phyloP scores from a whole-genome alignment of 2,797 vertebrate genomes.

The Mallotus villosus region DNA sequence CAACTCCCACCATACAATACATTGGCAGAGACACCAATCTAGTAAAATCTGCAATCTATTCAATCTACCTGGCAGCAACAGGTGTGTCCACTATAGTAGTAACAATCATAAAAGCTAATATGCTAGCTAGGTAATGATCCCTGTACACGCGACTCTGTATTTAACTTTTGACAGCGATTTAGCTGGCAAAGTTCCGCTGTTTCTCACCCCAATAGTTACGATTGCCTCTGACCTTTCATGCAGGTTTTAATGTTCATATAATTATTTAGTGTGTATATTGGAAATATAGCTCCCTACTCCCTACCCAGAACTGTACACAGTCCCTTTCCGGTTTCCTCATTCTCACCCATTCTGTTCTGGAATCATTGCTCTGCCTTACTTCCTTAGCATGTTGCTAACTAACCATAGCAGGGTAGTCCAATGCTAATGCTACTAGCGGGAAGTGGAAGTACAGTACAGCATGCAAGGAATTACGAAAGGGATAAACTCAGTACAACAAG shows the following conservation, averaged over 20 bases:
- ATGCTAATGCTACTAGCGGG: background rate
- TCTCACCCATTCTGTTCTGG: background rate
- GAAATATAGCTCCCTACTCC: background rate
- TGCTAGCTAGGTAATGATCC: background rate
- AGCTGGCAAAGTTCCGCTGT: too few species aligned
- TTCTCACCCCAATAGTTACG: background rate
- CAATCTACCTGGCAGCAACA: background rate
- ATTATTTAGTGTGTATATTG: background rate
- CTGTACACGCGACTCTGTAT: background rate
- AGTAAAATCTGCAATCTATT: background rate
- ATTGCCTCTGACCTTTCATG: background rate
- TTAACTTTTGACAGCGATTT: too few species aligned
- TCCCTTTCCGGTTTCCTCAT: too few species aligned
- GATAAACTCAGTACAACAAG: background rate
- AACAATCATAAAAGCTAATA: background rate
- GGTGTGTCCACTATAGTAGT: background rate
- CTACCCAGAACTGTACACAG: background rate
- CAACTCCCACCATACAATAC: background rate
- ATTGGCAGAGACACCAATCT: background rate
- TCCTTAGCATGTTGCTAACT: conserved; percentile 2
- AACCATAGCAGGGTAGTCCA: too few species aligned
- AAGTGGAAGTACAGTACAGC: background rate
- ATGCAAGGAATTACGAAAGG: background rate
- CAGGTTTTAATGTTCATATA: background rate
- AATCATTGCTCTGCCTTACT: background rate